These are phyloP conservation scores for Tetheella fluctuosa DNA, from an alignment of 2,888 invertebrate genomes.

Conservation along the genomic window DNA sequence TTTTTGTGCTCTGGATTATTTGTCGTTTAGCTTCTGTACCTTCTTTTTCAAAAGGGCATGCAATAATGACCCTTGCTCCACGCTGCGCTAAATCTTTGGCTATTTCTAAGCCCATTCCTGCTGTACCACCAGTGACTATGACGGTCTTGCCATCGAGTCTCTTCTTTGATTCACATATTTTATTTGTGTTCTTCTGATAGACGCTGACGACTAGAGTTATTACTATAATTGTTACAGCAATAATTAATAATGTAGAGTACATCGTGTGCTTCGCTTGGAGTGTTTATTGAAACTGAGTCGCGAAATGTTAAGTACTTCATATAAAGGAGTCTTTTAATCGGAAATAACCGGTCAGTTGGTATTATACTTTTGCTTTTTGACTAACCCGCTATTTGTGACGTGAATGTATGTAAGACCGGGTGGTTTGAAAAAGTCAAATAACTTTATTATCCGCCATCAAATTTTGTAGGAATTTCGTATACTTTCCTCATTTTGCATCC, in stretches of 20 bases:
- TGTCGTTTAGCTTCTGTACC: slow-evolving; percentile 73
- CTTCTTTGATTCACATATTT: slow-evolving; percentile 34
- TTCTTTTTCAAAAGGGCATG: slow-evolving; percentile 60
- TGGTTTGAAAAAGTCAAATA: too few relatives aligned
- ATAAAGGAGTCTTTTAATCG: not conserved
- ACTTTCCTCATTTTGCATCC: too few relatives aligned
- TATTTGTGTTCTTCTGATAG: slow-evolving; percentile 42
- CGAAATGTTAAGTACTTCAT: not conserved
- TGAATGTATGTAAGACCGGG: too few relatives aligned
- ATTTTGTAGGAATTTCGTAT: too few relatives aligned
- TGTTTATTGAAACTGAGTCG: not conserved
- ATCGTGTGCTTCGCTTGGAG: slow-evolving; percentile 19
- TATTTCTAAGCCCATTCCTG: slow-evolving; percentile 62
- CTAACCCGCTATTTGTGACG: too few relatives aligned
- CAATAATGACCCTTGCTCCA: slow-evolving; percentile 63
- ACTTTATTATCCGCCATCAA: too few relatives aligned
- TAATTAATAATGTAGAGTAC: slow-evolving; percentile 24
- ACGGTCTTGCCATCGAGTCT: slow-evolving; percentile 36
- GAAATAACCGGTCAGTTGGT: not conserved
- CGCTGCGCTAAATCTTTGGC: slow-evolving; percentile 60
- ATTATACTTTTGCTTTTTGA: too few relatives aligned
- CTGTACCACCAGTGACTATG: slow-evolving; percentile 63
- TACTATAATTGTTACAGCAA: slow-evolving; percentile 22
- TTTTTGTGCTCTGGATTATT: slow-evolving; percentile 85
- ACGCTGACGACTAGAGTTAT: slow-evolving; percentile 25